phyloP scores from a whole-genome alignment of 92 coral and sea anemone species.

The Zoanthus sansibaricus region DNA sequence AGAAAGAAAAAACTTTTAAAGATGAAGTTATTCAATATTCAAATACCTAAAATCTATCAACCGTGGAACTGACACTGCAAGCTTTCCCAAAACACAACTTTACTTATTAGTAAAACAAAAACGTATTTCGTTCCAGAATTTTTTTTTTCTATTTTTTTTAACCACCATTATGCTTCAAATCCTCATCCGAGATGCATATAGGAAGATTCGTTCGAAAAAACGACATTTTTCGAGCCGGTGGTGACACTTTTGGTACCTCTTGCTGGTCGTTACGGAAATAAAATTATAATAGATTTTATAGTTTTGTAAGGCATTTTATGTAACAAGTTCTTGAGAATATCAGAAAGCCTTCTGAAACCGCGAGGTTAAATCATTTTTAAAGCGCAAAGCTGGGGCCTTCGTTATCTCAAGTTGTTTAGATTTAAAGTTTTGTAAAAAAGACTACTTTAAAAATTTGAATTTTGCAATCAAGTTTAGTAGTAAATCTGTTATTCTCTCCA shows the following conservation, averaged over 20 bases:
- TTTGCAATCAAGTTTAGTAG: constrained; percentile 42
- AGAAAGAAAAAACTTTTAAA: constrained; percentile 40
- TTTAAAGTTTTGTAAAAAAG: constrained; percentile 27
- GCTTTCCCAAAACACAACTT: constrained; percentile 44
- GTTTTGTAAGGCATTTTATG: constrained; percentile 41
- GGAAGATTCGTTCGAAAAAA: background rate
- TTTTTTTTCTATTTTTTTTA: background rate
- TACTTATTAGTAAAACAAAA: constrained; percentile 21
- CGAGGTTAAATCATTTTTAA: constrained; percentile 1
- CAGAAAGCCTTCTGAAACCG: background rate
- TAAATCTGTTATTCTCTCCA: constrained; percentile 44
- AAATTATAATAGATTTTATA: constrained; percentile 34
- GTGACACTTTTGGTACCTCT: constrained; percentile 46
- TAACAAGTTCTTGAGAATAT: constrained; percentile 30
- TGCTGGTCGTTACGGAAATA: constrained; percentile 53
- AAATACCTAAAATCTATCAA: constrained; percentile 48
- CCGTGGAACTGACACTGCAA: constrained; percentile 50
- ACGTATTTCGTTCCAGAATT: constrained; percentile 39
- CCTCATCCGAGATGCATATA: background rate
- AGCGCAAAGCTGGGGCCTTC: constrained; percentile 12
- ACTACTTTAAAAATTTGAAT: constrained; percentile 41
- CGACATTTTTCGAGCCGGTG: constrained; percentile 11
- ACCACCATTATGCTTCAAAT: background rate
- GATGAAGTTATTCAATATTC: constrained; percentile 47
- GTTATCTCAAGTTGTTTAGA: constrained; percentile 44